A percentile compares a stretch with the other conserved stretches of the same genome.
phyloP scores from a whole-genome alignment of 2,888 invertebrate genomes.

The Drosophila borborema region DNA sequence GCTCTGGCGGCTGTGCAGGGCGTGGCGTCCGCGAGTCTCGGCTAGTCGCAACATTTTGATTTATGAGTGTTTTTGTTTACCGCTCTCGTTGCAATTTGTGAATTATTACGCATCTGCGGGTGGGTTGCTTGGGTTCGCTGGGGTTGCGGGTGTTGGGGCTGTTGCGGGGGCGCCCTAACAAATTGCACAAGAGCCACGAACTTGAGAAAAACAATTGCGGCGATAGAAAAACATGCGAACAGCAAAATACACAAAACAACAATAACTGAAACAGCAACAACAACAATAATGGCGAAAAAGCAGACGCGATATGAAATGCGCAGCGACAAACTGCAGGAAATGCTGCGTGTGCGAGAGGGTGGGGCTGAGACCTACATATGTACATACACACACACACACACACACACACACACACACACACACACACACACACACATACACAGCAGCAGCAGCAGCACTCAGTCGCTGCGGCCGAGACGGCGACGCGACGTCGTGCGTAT shows the following conservation, averaged over 20 bases:
- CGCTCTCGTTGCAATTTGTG: conserved; percentile 64
- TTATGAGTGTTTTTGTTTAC: conserved; percentile 77
- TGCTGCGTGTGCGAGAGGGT: conserved; percentile 19
- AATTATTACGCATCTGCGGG: conserved; percentile 68
- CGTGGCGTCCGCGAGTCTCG: conserved; percentile 64
- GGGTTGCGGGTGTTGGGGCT: background rate
- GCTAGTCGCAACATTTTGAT: conserved; percentile 54
- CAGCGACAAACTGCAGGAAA: conserved; percentile 68
- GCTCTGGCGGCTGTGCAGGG: conserved; percentile 30
- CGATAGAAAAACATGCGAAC: conserved; percentile 73
- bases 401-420: background rate
- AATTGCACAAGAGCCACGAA: conserved; percentile 74
- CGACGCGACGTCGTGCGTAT: conserved; percentile 60
- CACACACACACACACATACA: background rate
- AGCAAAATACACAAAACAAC: conserved; percentile 33
- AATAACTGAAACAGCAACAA: conserved; percentile 18
- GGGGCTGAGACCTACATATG: conserved; percentile 9
- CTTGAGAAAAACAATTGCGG: conserved; percentile 73
- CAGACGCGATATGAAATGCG: conserved; percentile 55
- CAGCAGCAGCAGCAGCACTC: conserved; percentile 6
- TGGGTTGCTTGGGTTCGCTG: background rate
- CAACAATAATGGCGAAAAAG: conserved; percentile 31
- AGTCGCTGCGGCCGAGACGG: conserved; percentile 6
- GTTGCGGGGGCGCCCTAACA: conserved; percentile 43
- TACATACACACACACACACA: background rate